Evolutionary conservation across 2,113 vertebrate genomes (phyloP).

Genomic region (Turnix velox): DNA sequence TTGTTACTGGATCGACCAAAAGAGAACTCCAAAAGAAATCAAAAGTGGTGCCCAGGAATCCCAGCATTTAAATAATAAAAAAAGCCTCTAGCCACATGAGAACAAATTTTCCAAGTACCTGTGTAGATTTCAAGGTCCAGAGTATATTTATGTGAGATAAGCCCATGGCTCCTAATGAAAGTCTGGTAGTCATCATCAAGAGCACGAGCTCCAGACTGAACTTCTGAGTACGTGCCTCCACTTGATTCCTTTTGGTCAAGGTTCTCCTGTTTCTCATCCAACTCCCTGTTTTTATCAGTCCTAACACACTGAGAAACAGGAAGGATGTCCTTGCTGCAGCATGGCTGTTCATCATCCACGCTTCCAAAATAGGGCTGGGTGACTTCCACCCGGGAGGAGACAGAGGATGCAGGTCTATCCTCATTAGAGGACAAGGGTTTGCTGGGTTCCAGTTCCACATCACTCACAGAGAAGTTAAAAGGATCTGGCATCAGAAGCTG

Average conservation of each 20-base stretch:
- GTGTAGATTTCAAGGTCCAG: constrained; percentile 81
- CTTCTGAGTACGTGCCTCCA: neutral
- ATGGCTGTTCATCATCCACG: constrained; percentile 75
- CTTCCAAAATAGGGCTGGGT: neutral
- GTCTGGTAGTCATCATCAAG: constrained; percentile 45
- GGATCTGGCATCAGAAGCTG: constrained; percentile 79
- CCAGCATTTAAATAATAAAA: neutral
- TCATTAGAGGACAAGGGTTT: neutral
- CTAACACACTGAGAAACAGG: neutral
- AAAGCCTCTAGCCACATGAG: neutral
- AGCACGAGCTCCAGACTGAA: neutral
- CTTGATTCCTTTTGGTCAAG: neutral
- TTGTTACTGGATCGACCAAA: neutral
- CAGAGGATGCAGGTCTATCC: neutral
- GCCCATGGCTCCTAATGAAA: constrained; percentile 84
- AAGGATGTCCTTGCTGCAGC: constrained; percentile 83
- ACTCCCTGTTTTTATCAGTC: neutral
- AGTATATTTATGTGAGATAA: constrained; percentile 86
- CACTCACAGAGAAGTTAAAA: constrained; percentile 53
- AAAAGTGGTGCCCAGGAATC: neutral
- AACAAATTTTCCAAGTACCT: constrained; percentile 65
- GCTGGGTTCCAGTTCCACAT: neutral
- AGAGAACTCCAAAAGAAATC: neutral
- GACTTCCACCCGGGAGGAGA: neutral
- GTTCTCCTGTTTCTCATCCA: neutral